Base-by-base conservation (phyloP, 2,113 vertebrate genomes). In the Planiliza haematocheilus region DNA sequence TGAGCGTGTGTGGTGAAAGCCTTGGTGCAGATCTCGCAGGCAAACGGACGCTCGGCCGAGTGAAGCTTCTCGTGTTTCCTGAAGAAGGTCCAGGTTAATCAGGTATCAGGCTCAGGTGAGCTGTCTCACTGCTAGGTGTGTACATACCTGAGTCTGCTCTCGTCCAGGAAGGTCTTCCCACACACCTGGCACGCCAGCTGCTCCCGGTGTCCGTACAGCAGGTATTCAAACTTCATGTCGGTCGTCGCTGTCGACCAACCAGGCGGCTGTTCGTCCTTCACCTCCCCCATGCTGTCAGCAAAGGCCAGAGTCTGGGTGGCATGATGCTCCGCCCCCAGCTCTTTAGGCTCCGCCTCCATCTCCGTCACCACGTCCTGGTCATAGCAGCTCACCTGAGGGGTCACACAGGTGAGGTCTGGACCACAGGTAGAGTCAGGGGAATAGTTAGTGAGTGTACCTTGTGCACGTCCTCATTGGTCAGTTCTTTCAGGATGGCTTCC, bases 201-300 rank as follows among this genome's bases (percentile, higher is more conserved):
- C 48, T 99, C 98, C 51, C 98, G 91, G 83, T 97, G 96, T 41
- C 98, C 98, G 0, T 99, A 99, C 14, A 99, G 93, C 55, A 99
- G 85, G 70, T 99, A 99, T 36, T 99, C 98, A 68, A 99, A 98
- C 88, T 99, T 99, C 97, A 99, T 98, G 86, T 99, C 97, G 0
- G 90, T 64, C 0, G 92, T 81, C 0, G 97, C 94, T 0, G 96
- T 95, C 0, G 96, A 77, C 91, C 91, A 91, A 10, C 84, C 70
- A 0, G 88, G 83, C 2, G 91, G 79, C 74, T 91, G 89, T 70
- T 91, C 91, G 7, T 92, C 91, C 55, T 92, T 92, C 53, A 92
- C 90, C 59, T 89, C 91, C 2, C 96, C 96, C 80, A 99, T 97
- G 49, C 95, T 96, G 30, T 98, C 97, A 1, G 97, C 94, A 63